phyloP scores from a whole-genome alignment of 92 coral and sea anemone species.

The Chrysogorgia sp. region DNA sequence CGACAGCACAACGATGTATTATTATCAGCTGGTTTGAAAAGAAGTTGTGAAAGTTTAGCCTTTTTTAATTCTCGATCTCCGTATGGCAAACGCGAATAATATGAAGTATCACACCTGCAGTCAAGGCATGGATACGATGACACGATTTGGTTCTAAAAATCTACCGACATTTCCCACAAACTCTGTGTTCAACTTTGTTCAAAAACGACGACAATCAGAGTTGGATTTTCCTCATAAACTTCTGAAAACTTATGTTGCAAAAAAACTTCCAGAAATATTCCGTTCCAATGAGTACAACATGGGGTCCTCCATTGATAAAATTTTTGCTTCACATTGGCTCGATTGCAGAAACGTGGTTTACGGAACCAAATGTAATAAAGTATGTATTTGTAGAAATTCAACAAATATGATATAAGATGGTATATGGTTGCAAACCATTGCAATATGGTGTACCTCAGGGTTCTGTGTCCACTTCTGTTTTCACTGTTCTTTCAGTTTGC shows the following conservation, averaged over 20 bases:
- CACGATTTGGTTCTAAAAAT: not conserved
- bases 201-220: slow-evolving; percentile 19
- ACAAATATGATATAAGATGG: not conserved
- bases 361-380: slow-evolving; percentile 97
- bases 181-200: slow-evolving; percentile 17
- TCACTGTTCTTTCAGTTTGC: no score
- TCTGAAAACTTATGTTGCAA: slow-evolving; percentile 21
- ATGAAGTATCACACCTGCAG: not conserved
- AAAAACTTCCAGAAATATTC: slow-evolving; percentile 17
- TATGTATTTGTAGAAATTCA: slow-evolving; percentile 32
- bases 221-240: slow-evolving; percentile 18
- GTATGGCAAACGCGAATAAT: no score
- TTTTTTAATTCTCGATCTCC: no score
- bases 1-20: no score
- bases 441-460: no score
- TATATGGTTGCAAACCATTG: no score
- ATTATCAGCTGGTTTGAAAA: no score
- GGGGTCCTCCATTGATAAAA: slow-evolving; percentile 74
- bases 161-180: not conserved
- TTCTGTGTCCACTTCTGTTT: no score
- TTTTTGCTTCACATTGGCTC: slow-evolving; percentile 95
- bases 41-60: no score
- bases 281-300: slow-evolving; percentile 18
- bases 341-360: slow-evolving; percentile 82
- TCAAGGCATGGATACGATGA: not conserved